Evolutionary conservation across 2,888 invertebrate species (phyloP).

Genomic region (Coenonympha arcania): DNA sequence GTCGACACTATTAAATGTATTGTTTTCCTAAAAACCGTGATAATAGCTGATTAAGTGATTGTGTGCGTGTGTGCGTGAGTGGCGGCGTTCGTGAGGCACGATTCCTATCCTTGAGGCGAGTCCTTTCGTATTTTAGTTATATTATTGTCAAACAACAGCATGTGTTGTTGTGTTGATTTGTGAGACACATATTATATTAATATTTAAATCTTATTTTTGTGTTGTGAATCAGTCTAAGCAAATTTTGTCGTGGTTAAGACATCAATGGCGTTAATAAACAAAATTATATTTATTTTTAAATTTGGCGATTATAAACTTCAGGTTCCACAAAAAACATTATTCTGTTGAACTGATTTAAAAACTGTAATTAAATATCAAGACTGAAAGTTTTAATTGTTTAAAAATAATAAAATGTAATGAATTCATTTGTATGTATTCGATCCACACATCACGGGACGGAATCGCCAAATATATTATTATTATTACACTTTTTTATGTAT

Average conservation of each 20-base stretch:
- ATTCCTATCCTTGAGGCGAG: constrained; percentile 60
- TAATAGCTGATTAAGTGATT: constrained; percentile 70
- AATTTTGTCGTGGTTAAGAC: constrained; percentile 23
- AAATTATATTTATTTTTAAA: neutral
- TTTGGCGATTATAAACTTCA: constrained; percentile 10
- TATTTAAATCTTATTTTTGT: constrained; percentile 31
- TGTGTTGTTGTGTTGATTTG: constrained; percentile 46
- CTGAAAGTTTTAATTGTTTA: constrained; percentile 6
- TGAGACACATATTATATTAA: constrained; percentile 28
- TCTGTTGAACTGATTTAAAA: neutral
- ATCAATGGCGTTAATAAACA: constrained; percentile 17
- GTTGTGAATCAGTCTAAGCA: constrained; percentile 42
- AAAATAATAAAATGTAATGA: neutral
- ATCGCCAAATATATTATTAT: constrained; percentile 7
- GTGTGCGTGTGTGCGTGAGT: constrained; percentile 55
- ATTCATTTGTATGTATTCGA: neutral
- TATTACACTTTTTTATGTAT: no score
- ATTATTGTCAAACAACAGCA: constrained; percentile 42
- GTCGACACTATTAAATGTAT: constrained; percentile 59
- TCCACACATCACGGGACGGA: neutral
- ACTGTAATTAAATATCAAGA: constrained; percentile 1
- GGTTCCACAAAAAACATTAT: neutral
- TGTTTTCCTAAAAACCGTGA: constrained; percentile 71
- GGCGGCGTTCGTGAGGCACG: constrained; percentile 66
- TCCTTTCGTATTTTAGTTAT: constrained; percentile 40